A percentile compares a stretch with the other conserved stretches of the same genome.
Evolutionary conservation across 2,888 invertebrate species (phyloP).

Genomic region (Aphodius sticticus): DNA sequence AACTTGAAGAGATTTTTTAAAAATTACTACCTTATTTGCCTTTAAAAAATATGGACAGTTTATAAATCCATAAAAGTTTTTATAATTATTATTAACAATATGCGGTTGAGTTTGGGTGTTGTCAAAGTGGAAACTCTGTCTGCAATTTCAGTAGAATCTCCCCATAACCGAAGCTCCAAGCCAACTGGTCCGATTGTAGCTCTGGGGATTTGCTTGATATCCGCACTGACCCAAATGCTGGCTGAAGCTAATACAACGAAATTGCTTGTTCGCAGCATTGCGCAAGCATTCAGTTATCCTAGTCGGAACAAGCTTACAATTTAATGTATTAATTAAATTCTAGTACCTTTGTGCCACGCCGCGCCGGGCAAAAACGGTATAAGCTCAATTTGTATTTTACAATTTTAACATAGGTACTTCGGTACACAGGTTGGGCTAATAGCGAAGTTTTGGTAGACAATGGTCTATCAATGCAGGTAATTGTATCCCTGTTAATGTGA

Average conservation of each 20-base stretch:
- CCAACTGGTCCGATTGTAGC: neutral
- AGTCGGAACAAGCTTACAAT: neutral
- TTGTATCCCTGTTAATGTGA: too few relatives aligned
- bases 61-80: too few relatives aligned
- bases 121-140: neutral
- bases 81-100: neutral
- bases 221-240: neutral
- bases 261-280: slow-evolving; percentile 4
- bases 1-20: too few relatives aligned
- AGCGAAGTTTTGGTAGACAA: too few relatives aligned
- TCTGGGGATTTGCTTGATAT: slow-evolving; percentile 4
- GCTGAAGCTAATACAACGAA: neutral
- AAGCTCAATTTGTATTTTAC: neutral
- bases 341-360: neutral
- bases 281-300: neutral
- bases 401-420: neutral
- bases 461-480: too few relatives aligned
- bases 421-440: neutral
- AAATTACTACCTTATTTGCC: too few relatives aligned
- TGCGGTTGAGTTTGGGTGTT: neutral
- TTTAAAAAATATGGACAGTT: too few relatives aligned
- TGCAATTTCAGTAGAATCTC: neutral
- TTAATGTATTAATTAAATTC: neutral
- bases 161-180: neutral
- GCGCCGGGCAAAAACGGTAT: neutral